phyloP scores from a whole-genome alignment of 2,797 vertebrate genomes.

The Thamnophis elegans region DNA sequence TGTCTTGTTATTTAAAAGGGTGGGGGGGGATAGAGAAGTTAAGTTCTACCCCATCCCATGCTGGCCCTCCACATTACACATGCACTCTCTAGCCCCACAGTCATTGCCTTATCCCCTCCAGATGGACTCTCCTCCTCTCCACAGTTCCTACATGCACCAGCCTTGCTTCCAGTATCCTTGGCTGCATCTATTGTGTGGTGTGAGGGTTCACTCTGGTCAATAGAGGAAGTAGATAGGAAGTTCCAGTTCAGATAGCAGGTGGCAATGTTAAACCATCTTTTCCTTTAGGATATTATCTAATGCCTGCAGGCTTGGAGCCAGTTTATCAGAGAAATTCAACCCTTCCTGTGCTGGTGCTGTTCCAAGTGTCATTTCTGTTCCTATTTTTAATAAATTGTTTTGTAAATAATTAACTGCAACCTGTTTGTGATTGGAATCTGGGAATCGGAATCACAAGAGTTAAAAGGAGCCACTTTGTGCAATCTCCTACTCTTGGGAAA shows the following conservation, averaged over 20 bases:
- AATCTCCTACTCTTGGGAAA: not conserved
- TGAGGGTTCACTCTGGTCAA: not conserved
- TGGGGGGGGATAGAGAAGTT: not conserved
- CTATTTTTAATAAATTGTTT: slow-evolving; percentile 68
- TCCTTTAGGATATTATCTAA: not conserved
- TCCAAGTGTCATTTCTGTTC: slow-evolving; percentile 58
- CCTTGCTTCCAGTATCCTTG: not conserved
- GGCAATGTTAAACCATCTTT: not conserved
- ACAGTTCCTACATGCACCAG: not conserved
- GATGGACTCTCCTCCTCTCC: not conserved
- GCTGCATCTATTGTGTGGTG: not conserved
- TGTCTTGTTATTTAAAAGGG: slow-evolving; percentile 52
- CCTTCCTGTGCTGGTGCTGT: not conserved
- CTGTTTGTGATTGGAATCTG: not conserved
- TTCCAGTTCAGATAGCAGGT: not conserved
- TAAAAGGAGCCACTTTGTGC: not conserved
- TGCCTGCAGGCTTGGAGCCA: not conserved
- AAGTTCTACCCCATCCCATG: not conserved
- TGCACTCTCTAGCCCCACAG: not conserved
- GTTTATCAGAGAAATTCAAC: not conserved
- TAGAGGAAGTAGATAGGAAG: not conserved
- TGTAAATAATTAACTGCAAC: slow-evolving; percentile 43
- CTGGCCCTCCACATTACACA: not conserved
- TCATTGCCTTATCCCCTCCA: not conserved
- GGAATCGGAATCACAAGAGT: not conserved